Evolutionary conservation across 2,113 vertebrate genomes (phyloP), one percentile per base, ranked within the genome.

Genomic region (Dasyprocta punctata): DNA sequence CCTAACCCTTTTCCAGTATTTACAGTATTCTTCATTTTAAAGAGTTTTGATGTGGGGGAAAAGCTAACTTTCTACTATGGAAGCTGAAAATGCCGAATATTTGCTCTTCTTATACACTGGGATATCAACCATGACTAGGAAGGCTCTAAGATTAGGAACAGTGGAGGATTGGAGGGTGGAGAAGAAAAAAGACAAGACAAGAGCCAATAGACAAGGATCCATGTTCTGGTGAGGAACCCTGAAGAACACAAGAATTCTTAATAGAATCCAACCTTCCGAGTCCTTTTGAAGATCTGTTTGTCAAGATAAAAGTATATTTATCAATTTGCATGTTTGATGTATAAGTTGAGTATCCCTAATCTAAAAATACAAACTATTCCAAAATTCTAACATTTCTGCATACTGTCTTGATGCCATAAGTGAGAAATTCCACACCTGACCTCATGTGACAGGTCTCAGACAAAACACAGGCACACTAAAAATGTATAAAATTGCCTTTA

Each of bases 181-280:
- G 36, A 91, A 80, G 9, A 36, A 65, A 13, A 47, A 52, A 60
- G 41, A 13, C 47, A 77, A 33, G 49, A 44, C 58, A 81, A 82
- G 41, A 26, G 56, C n/a, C 36, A 19, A 44, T 63, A 65, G 17
- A 44, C 63, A 85, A 92, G 22, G 54, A 89, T 11, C 36, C 49
- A 7, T 38, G 8, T 94, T 97, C 73, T 92, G 52, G 13, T 71
- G 30, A 96, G 6, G 75, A 82, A 60, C 16, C 85, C 60, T 89
- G 49, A 92, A n/a, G 38, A 95, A 71, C 36, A 67, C 81, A 94
- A 87, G 41, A 85, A 63, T 85, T 92, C 71, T 83, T 95, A 84
- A 81, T 54, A 85, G 49, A 93, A 75, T 28, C 58, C 80, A 80
- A 92, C 54, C 9, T 52, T 84, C n/a, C 17, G 92, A 65, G 54